Base-by-base conservation (phyloP, 2,797 vertebrate genomes). In the Adrianichthys oophorus region DNA sequence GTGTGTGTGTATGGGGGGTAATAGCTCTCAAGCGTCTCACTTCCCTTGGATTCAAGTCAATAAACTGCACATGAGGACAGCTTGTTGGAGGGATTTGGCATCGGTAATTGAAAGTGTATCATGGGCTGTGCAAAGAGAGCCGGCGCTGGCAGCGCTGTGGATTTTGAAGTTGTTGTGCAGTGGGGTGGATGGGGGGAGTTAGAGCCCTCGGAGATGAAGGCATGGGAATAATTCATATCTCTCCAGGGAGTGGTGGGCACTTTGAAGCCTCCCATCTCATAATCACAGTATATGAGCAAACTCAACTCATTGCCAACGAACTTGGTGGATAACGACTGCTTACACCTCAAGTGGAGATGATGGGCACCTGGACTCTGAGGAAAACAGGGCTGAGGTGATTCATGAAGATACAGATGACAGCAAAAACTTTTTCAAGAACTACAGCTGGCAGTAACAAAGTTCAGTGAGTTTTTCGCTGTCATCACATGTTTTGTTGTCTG, bases 101-200 rank as follows among this genome's bases (percentile, higher is more conserved):
- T 71, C 47, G 3, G 83, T 85, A 83, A 85, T 84, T 83, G 84
- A 85, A 81, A 72, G 82, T 81, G 74, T 75, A 75, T 82, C 71
- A 63, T 53, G 59, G 59, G 72, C 59, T 67, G 48, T 62, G 71
- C 41, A 18, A 41, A 6, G 59, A 67, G 76, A 68, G 65, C 71
- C 72, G 52, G 63, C 55, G 29, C 29, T 32, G 44, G 72, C 65
- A 58, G 63, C 2, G 56, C 58, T 67, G 77, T 70, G 65, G 81
- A 76, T 80, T 64, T 77, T 62, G 65, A 78, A 69, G 64, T 75
- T 76, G 68, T 76, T 72, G 78, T 77, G 64, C 44, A 49, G 13
- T 41, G 52, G 37, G 56, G 37, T 60, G 56, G 49, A 48, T 19
- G 41, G n/a, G n/a, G 46, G 53, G 46, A 23, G 26, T 17, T 23